These are phyloP conservation scores for Aphelinus certus DNA, from an alignment of 1,140 invertebrate genomes.

Conservation along the genomic window DNA sequence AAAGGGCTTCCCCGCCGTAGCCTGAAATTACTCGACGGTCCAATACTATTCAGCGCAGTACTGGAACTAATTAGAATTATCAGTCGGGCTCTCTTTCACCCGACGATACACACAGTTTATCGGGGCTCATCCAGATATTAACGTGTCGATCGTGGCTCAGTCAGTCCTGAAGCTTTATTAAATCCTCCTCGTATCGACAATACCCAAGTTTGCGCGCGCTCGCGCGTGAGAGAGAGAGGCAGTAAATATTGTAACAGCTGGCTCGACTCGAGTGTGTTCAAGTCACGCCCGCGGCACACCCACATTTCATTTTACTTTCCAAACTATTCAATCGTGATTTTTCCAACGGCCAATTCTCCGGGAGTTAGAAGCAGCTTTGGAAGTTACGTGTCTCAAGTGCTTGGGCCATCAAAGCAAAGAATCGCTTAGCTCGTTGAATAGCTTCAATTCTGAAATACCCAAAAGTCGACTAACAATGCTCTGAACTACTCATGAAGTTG, in stretches of 20 bases:
- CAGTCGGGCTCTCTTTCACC: too few species aligned
- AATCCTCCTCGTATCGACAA: conserved; percentile 24
- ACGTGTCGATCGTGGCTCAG: not conserved
- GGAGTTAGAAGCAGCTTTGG: too few species aligned
- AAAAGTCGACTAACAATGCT: too few species aligned
- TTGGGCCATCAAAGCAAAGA: too few species aligned
- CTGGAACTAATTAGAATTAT: too few species aligned
- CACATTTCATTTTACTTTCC: conserved; percentile 59
- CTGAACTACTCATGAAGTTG: too few species aligned
- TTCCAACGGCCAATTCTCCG: too few species aligned
- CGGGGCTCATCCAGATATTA: not conserved
- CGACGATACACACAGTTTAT: not conserved
- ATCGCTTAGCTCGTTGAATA: too few species aligned
- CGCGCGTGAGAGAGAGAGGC: conserved; percentile 7
- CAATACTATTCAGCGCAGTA: too few species aligned
- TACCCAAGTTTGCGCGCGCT: conserved; percentile 14
- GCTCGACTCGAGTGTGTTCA: conserved; percentile 54
- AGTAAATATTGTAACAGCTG: conserved; percentile 63
- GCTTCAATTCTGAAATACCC: too few species aligned
- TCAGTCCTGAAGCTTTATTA: not conserved
- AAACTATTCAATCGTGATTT: conserved; percentile 50
- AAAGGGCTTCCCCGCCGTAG: conserved; percentile 1
- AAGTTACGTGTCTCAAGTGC: too few species aligned
- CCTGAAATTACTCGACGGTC: conserved; percentile 23
- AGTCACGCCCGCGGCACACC: conserved; percentile 53